A percentile compares a stretch with the other conserved stretches of the same genome.
These are phyloP conservation scores for Venusia cambrica DNA, from an alignment of 2,888 invertebrate species.

Conservation along the genomic window DNA sequence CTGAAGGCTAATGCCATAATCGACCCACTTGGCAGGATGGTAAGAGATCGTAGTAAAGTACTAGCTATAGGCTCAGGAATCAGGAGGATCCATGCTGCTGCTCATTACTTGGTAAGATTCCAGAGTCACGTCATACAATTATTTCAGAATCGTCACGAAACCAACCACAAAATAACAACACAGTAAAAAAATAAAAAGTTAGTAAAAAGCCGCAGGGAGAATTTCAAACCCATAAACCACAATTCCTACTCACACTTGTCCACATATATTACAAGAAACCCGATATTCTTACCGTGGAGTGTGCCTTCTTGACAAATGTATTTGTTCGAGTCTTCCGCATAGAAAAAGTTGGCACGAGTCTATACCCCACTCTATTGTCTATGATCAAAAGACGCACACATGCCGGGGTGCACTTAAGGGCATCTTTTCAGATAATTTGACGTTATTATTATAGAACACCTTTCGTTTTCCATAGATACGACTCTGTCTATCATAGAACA, in stretches of 20 bases:
- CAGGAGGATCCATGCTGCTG: no score
- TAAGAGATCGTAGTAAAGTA: no score
- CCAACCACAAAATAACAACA: no score
- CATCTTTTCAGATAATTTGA: conserved; percentile 18
- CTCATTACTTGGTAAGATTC: no score
- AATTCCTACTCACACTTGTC: conserved; percentile 6
- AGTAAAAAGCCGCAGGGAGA: no score
- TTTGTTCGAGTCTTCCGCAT: conserved; percentile 72
- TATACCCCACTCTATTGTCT: conserved; percentile 29
- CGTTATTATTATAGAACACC: conserved; percentile 23
- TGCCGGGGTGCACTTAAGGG: conserved; percentile 22
- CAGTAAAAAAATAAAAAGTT: no score
- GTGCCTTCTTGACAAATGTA: conserved; percentile 66
- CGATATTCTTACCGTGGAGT: conserved; percentile 72
- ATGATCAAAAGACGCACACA: conserved; percentile 19
- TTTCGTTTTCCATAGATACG: conserved; percentile 25
- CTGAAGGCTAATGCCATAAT: no score
- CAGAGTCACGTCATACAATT: no score
- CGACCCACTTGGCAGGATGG: no score
- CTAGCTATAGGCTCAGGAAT: no score
- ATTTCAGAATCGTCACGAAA: no score
- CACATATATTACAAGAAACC: conserved; percentile 63
- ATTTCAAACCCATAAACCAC: conserved; percentile 9
- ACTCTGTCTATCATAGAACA: no score
- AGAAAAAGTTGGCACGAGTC: conserved; percentile 72